phyloP scores from a whole-genome alignment of 2,113 vertebrate species.

The Myanophis thanlyinensis region DNA sequence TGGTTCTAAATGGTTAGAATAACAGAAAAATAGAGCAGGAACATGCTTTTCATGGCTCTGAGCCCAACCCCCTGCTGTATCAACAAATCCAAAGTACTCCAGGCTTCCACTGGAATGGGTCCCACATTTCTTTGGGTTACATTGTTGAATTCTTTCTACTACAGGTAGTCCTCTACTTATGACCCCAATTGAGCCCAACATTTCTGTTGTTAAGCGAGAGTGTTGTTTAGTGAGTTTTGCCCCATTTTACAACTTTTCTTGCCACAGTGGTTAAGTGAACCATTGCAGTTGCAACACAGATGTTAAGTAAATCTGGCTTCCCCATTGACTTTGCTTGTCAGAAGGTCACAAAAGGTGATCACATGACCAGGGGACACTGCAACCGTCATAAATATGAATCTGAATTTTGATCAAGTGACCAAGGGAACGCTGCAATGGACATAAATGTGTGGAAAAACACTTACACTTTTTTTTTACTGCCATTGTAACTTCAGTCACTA shows the following conservation, averaged over 20 bases:
- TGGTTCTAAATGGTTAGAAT: not conserved
- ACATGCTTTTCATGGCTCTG: not conserved
- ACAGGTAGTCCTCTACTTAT: not conserved
- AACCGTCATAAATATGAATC: not conserved
- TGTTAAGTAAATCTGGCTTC: not conserved
- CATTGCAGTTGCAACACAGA: not conserved
- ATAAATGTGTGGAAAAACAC: not conserved
- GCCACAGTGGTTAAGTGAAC: not conserved
- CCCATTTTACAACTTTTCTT: not conserved
- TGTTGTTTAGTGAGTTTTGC: not conserved
- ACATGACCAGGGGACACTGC: not conserved
- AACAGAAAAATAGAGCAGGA: not conserved
- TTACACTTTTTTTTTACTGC: not conserved
- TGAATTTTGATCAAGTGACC: not conserved
- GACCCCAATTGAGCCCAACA: not conserved
- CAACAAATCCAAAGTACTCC: not conserved
- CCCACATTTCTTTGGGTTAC: not conserved
- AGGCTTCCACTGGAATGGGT: not conserved
- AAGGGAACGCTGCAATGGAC: not conserved
- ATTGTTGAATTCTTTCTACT: not conserved
- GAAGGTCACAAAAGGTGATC: not conserved
- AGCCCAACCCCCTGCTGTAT: not conserved
- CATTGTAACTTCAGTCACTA: not conserved
- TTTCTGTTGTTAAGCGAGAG: not conserved
- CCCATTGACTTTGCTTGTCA: not conserved